These are phyloP conservation scores for Oxystoma pomonae DNA, from an alignment of 2,888 invertebrate species.

Conservation along the genomic window DNA sequence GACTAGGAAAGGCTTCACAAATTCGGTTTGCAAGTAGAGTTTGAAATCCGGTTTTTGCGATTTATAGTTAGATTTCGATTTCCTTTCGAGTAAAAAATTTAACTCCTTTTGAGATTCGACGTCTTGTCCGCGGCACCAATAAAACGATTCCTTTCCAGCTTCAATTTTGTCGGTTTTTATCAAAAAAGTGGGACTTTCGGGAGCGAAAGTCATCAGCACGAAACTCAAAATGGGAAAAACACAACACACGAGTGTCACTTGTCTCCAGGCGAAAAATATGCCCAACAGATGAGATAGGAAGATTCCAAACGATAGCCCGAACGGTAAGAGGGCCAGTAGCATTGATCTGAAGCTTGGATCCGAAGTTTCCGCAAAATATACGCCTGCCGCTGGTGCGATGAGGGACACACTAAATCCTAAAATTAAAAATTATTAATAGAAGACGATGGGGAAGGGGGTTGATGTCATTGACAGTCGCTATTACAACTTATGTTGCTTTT, in stretches of 20 bases:
- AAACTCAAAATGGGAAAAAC: conserved; percentile 51
- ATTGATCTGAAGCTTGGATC: conserved; percentile 59
- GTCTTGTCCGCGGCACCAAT: conserved; percentile 54
- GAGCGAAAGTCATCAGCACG: conserved; percentile 52
- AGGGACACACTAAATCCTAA: conserved; percentile 45
- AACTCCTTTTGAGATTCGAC: conserved; percentile 51
- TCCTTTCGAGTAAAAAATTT: conserved; percentile 48
- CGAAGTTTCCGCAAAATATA: conserved; percentile 42
- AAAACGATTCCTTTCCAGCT: conserved; percentile 56
- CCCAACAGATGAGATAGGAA: conserved; percentile 60
- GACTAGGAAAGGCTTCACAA: conserved; percentile 57
- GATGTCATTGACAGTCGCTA: no score
- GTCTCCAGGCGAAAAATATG: conserved; percentile 57
- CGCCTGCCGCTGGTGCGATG: conserved; percentile 45
- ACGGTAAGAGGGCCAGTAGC: conserved; percentile 53
- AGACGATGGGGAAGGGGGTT: no score
- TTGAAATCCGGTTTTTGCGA: neutral
- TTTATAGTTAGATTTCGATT: neutral
- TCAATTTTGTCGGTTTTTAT: conserved; percentile 54
- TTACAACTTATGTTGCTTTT: no score
- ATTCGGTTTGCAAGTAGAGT: conserved; percentile 42
- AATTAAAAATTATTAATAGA: no score
- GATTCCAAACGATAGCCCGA: conserved; percentile 59
- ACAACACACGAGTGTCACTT: conserved; percentile 54
- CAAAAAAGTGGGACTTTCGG: conserved; percentile 67